Conservation (phyloP, 2,113 vertebrate genomes). For the Pitta sordida region DNA sequence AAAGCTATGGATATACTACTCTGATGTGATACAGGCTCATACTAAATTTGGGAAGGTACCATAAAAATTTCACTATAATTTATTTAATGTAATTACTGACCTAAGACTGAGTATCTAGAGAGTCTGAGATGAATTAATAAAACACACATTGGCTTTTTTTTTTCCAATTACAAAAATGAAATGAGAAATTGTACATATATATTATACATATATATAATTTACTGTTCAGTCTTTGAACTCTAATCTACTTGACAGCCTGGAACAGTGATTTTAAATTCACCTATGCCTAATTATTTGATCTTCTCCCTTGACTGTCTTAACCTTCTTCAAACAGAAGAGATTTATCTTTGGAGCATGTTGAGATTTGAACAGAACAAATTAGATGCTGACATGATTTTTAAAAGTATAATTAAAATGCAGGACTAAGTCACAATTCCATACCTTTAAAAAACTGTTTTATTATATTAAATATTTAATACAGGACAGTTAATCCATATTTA, state of each 20-base stretch:
- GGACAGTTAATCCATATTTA: slow-evolving; percentile 18
- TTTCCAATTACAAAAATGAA: neutral
- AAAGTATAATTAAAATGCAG: neutral
- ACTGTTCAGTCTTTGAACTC: neutral
- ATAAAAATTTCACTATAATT: neutral
- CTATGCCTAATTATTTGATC: neutral
- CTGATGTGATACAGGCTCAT: neutral
- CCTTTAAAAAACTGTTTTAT: slow-evolving; percentile 4
- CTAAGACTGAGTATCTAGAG: neutral
- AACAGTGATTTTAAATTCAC: slow-evolving; percentile 25
- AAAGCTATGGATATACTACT: neutral
- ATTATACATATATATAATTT: neutral
- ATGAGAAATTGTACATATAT: neutral
- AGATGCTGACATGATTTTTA: neutral
- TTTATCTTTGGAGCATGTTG: neutral
- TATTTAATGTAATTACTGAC: neutral
- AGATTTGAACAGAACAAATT: slow-evolving; percentile 9
- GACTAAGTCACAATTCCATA: neutral
- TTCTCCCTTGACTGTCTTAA: neutral
- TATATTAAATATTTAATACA: slow-evolving; percentile 1
- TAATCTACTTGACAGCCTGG: neutral
- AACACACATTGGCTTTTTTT: neutral
- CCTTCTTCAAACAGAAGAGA: slow-evolving; percentile 10
- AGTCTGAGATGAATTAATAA: neutral
- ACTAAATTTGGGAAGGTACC: neutral